phyloP scores from a whole-genome alignment of 2,797 vertebrate species.

The Steatocranus sp. region DNA sequence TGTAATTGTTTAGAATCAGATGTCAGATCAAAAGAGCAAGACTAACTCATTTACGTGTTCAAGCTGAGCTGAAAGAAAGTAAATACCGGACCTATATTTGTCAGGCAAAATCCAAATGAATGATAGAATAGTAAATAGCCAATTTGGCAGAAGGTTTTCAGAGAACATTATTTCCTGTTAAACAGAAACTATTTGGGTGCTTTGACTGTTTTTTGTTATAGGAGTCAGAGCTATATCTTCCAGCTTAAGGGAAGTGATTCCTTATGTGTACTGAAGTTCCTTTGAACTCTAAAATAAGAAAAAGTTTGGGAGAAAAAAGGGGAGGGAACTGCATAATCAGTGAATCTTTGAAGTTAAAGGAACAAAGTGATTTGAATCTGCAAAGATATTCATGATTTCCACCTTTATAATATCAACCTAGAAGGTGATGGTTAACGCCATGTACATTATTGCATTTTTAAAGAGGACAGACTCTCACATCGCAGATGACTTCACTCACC shows the following conservation, averaged over 20 bases:
- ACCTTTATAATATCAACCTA: not conserved
- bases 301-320: not conserved
- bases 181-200: not conserved
- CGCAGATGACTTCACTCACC: not conserved
- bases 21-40: not conserved
- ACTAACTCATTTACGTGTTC: not conserved
- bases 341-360: not conserved
- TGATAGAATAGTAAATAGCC: too few species aligned
- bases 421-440: not conserved
- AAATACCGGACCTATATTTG: not conserved
- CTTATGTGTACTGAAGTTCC: not conserved
- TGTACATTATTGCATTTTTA: not conserved
- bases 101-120: not conserved
- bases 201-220: not conserved
- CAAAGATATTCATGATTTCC: not conserved
- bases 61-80: not conserved
- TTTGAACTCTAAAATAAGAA: not conserved
- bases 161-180: not conserved
- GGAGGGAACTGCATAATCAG: not conserved
- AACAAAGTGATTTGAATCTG: not conserved
- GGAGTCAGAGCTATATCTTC: not conserved
- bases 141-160: not conserved
- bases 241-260: not conserved
- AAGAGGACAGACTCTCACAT: not conserved
- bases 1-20: not conserved